phyloP scores from a whole-genome alignment of 2,888 invertebrate species.

The Adelphocoris suturalis region DNA sequence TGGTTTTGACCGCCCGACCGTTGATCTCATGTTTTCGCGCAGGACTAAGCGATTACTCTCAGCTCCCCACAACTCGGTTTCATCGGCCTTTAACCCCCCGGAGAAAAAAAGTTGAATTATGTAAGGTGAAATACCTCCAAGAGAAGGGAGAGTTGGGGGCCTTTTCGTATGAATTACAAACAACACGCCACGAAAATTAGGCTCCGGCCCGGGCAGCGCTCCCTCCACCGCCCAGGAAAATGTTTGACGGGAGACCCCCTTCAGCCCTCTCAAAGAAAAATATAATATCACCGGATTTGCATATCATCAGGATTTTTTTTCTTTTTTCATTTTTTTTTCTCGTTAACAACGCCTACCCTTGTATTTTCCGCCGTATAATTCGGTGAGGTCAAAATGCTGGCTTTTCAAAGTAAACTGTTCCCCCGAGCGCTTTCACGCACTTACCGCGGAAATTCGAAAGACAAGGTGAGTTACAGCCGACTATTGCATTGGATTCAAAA shows the following conservation, averaged over 20 bases:
- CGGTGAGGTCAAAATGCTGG: neutral
- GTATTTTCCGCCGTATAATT: constrained; percentile 10
- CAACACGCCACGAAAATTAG: constrained; percentile 47
- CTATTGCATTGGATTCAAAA: too few relatives aligned
- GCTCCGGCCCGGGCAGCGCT: neutral
- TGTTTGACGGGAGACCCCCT: constrained; percentile 29
- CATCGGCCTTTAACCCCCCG: neutral
- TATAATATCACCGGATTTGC: constrained; percentile 41
- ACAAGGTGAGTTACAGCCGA: too few relatives aligned
- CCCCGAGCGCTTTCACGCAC: neutral
- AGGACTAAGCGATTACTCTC: neutral
- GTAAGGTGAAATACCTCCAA: neutral
- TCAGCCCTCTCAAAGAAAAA: neutral
- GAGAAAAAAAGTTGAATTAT: constrained; percentile 14
- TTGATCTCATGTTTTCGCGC: constrained; percentile 1
- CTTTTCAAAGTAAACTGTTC: constrained; percentile 1
- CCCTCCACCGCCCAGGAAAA: neutral
- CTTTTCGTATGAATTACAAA: constrained; percentile 46
- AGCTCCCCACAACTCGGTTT: neutral
- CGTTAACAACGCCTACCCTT: neutral
- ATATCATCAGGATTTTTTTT: constrained; percentile 28
- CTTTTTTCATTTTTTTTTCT: too few relatives aligned
- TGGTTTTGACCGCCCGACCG: neutral
- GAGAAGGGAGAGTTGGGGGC: neutral
- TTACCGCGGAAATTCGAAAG: neutral